Evolutionary conservation across 2,797 vertebrate species (phyloP).

Genomic region (Mionectes olivaceus): DNA sequence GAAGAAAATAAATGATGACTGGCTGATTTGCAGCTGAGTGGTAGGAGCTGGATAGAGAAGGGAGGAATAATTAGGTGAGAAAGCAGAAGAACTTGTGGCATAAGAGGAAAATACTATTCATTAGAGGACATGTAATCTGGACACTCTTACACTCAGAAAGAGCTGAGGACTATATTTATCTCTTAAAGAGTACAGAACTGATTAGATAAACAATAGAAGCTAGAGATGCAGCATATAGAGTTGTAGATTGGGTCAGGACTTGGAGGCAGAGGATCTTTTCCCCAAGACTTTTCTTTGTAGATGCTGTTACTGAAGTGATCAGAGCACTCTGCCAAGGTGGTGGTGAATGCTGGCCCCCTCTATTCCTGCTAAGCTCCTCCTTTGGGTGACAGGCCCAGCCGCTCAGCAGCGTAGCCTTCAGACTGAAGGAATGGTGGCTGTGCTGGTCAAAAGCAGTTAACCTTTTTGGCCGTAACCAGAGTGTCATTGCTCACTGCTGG

Average conservation of each 20-base stretch:
- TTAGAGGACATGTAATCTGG: background rate
- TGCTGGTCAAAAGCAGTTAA: background rate
- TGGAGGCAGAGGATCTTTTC: background rate
- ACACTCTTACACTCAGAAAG: background rate
- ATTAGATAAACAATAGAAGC: background rate
- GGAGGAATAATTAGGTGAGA: background rate
- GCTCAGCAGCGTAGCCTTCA: background rate
- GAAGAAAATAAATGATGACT: background rate
- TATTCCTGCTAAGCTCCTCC: fast-evolving
- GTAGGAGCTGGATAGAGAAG: background rate
- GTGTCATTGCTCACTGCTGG: background rate
- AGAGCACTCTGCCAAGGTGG: fast-evolving
- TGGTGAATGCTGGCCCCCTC: background rate
- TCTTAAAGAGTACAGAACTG: background rate
- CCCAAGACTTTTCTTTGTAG: background rate
- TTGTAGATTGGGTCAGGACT: background rate
- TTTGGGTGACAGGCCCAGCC: background rate
- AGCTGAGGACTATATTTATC: background rate
- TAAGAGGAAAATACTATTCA: background rate
- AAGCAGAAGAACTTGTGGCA: background rate
- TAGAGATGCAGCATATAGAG: background rate
- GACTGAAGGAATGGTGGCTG: background rate
- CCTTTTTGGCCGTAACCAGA: background rate
- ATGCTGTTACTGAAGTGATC: background rate
- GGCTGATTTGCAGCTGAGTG: background rate